Evolutionary conservation across 1,140 invertebrate species (phyloP).

Genomic region (Listronotus bonariensis): DNA sequence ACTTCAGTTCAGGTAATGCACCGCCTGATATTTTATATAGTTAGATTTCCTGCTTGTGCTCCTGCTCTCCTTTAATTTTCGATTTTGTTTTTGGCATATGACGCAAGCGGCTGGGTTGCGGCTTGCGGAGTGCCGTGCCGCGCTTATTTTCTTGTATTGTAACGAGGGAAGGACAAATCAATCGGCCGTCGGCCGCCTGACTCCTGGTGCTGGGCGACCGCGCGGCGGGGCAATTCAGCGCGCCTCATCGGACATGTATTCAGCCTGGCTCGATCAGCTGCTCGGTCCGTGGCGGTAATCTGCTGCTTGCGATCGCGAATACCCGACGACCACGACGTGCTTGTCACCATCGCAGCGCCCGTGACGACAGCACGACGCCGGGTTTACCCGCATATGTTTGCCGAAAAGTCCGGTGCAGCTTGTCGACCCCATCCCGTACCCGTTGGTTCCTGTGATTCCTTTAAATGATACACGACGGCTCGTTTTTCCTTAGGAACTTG

Average conservation of each 20-base stretch:
- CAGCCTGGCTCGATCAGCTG: conserved; percentile 30
- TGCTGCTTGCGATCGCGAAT: conserved; percentile 30
- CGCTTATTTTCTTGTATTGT: conserved; percentile 23
- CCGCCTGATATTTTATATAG: conserved; percentile 18
- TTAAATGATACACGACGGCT: conserved; percentile 36
- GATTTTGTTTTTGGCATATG: not conserved
- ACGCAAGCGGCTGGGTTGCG: not conserved
- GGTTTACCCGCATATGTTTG: conserved; percentile 28
- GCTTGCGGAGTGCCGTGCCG: conserved; percentile 14
- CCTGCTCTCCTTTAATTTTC: not conserved
- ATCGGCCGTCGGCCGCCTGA: conserved; percentile 22
- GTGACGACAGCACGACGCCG: conserved; percentile 26
- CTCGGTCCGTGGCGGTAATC: conserved; percentile 22
- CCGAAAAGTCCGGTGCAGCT: conserved; percentile 18
- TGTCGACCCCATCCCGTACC: not conserved
- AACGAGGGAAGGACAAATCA: conserved; percentile 22
- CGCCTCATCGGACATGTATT: conserved; percentile 23
- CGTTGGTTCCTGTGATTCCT: conserved; percentile 1
- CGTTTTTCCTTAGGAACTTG: conserved; percentile 37
- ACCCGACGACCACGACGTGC: conserved; percentile 13
- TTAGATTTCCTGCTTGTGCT: conserved; percentile 15
- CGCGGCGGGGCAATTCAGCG: conserved; percentile 28
- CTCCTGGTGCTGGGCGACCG: conserved; percentile 29
- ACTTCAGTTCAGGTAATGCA: conserved; percentile 80
- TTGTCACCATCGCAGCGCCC: conserved; percentile 8